These are phyloP conservation scores for Drosophila nr. medialis DNA, from an alignment of 2,888 invertebrate species.

Conservation along the genomic window DNA sequence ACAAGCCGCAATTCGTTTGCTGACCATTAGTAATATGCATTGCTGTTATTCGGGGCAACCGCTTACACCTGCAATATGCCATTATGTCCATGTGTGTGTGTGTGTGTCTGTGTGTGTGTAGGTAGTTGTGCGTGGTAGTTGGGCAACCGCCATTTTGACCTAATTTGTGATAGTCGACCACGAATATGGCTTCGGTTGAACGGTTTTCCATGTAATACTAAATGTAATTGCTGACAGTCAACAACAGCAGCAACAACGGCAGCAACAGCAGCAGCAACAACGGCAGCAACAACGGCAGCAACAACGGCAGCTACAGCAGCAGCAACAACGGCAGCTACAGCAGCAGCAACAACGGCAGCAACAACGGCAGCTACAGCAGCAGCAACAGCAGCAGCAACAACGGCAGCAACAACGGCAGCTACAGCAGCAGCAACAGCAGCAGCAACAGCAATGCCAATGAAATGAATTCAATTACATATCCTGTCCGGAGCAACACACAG, in stretches of 20 bases:
- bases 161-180: slow-evolving; percentile 9
- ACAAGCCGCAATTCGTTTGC: slow-evolving; percentile 35
- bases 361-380: neutral
- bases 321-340: too few relatives aligned
- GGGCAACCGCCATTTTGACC: slow-evolving; percentile 5
- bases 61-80: slow-evolving; percentile 28
- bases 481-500: slow-evolving; percentile 12
- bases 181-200: slow-evolving; percentile 6
- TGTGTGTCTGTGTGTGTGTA: neutral
- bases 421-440: neutral
- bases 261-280: neutral
- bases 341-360: neutral
- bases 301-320: neutral
- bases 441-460: slow-evolving; percentile 25
- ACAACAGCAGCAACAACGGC: neutral
- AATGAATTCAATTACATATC: slow-evolving; percentile 57
- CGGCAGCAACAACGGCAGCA: slow-evolving; percentile 1
- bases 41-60: slow-evolving; percentile 3
- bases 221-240: slow-evolving; percentile 48
- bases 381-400: neutral
- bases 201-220: slow-evolving; percentile 37
- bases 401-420: slow-evolving; percentile 1
- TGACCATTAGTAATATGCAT: slow-evolving; percentile 30
- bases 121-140: neutral
- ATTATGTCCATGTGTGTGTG: neutral